Percentiles rank a stretch among this genome's conserved stretches.
Conservation (phyloP, 2,113 vertebrate species). For the Caretta caretta region DNA sequence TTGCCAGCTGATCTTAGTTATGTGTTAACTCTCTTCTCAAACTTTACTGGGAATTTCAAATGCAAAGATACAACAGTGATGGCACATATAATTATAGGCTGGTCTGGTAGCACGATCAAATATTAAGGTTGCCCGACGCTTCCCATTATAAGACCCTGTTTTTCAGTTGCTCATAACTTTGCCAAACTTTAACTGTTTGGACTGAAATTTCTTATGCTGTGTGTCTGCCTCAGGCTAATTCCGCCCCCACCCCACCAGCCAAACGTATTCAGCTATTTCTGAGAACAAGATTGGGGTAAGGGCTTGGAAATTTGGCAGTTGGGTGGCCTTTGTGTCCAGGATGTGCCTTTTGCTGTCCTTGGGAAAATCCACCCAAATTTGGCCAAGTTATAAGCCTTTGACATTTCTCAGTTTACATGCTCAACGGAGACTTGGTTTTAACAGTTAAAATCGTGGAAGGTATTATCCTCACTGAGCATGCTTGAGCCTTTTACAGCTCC, state of each 20-base stretch:
- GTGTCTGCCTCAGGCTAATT: no score
- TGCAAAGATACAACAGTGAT: neutral
- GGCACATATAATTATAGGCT: neutral
- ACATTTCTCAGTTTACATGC: neutral
- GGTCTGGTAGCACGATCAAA: neutral
- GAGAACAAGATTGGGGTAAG: no score
- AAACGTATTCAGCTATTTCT: no score
- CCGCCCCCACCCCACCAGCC: no score
- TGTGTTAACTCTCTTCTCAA: neutral
- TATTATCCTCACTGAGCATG: accelerated
- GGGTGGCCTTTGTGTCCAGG: no score
- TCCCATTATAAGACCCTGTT: neutral
- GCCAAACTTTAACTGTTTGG: neutral
- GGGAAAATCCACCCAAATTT: neutral
- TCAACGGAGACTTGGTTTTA: neutral
- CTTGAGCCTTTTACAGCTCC: neutral
- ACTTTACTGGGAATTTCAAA: neutral
- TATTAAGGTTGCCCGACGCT: neutral
- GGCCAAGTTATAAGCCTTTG: neutral
- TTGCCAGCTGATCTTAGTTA: neutral
- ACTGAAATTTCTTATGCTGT: neutral
- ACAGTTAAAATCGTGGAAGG: neutral
- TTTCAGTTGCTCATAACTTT: neutral
- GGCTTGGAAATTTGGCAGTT: neutral
- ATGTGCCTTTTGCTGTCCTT: neutral